Base-by-base conservation (phyloP, 2,888 invertebrate genomes). In the Latheticus oryzae region DNA sequence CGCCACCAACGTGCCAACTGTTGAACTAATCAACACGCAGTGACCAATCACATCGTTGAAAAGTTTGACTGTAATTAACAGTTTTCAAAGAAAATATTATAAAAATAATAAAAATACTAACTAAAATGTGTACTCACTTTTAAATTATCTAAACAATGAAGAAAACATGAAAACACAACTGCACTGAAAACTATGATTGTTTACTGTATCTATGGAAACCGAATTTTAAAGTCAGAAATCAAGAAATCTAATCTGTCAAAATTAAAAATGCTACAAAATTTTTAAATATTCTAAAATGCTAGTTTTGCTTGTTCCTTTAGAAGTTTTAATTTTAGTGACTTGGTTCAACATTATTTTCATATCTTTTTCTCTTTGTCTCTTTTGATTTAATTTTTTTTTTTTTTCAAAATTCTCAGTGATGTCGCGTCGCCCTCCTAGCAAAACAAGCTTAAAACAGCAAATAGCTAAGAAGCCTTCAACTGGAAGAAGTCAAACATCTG, bases 1-100 rank as follows among this genome's bases (percentile, higher is more conserved):
- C 68, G 67, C 73, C 71, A 72, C 70, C 73, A 71, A 66, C 63
- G 60, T 62, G 66, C 66, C 71, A 72, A 72, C 72, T 71, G 72
- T 71, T 72, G 72, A 71, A 72, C 72, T 72, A 72, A 72, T 72
- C 66, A 71, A n/a, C 12, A 1, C 7, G n/a, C 5, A 11, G n/a
- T 5, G n/a, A 23, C 51, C 51, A 51, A 38, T 51, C 8, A 7
- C 21, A 7, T n/a, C n/a, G n/a, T n/a, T n/a, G n/a, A n/a, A n/a
- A n/a, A n/a, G n/a, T n/a, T n/a, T n/a, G n/a, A n/a, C n/a, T n/a
- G n/a, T n/a, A n/a, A n/a, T n/a, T n/a, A n/a, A n/a, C n/a, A n/a
- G n/a, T n/a, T n/a, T n/a, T n/a, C n/a, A n/a, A n/a, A n/a, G n/a
- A n/a, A n/a, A n/a, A n/a, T n/a, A n/a, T n/a, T n/a, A n/a, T n/a